These are phyloP conservation scores for Xyrauchen texanus DNA, from an alignment of 2,113 vertebrate species.

Conservation along the genomic window DNA sequence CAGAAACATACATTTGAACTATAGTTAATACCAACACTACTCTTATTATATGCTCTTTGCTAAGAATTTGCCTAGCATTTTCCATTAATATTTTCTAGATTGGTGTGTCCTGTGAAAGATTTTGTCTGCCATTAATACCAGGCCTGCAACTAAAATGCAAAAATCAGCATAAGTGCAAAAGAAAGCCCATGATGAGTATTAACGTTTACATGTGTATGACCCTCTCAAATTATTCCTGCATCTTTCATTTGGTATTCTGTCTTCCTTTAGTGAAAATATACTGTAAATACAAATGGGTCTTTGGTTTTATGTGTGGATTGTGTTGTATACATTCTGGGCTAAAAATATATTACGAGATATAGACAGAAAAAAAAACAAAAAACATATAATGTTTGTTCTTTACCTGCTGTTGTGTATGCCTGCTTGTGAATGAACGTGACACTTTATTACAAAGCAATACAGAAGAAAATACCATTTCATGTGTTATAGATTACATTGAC, in stretches of 20 bases:
- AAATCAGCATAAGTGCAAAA: neutral
- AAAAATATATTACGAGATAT: constrained; percentile 39
- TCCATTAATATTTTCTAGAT: neutral
- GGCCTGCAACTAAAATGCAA: constrained; percentile 30
- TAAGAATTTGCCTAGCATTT: constrained; percentile 6
- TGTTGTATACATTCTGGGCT: constrained; percentile 71
- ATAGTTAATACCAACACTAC: neutral
- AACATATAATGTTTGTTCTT: constrained; percentile 60
- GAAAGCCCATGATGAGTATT: constrained; percentile 1
- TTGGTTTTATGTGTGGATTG: constrained; percentile 66
- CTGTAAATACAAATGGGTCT: constrained; percentile 72
- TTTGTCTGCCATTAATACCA: constrained; percentile 10
- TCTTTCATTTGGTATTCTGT: constrained; percentile 58
- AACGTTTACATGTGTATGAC: constrained; percentile 28
- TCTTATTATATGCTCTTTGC: neutral
- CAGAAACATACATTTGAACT: neutral
- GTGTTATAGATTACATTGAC: constrained; percentile 50
- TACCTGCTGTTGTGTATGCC: constrained; percentile 68
- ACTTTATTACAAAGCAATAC: constrained; percentile 73
- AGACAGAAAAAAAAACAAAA: constrained; percentile 31
- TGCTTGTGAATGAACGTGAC: constrained; percentile 77
- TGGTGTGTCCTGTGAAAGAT: constrained; percentile 40
- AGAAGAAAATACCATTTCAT: constrained; percentile 41
- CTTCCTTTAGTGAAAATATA: constrained; percentile 49
- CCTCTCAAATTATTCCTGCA: constrained; percentile 9